Conservation (phyloP, 2,113 vertebrate species). For the Eulemur rufifrons region DNA sequence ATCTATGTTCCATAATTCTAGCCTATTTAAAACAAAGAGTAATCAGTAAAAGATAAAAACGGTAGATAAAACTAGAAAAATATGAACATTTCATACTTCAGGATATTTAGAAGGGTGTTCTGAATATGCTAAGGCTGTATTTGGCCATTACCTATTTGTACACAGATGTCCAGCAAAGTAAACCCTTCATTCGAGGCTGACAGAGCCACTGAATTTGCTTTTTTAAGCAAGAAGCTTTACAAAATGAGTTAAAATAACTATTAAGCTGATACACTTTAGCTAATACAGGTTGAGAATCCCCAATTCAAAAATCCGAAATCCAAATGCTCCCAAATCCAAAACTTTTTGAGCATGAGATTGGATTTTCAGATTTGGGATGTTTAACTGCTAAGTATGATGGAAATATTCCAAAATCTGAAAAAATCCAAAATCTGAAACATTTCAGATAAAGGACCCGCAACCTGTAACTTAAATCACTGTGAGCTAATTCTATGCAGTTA, state of each 20-base stretch:
- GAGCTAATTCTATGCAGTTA: neutral
- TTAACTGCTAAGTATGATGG: neutral
- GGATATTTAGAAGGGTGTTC: neutral
- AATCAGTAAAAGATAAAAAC: neutral
- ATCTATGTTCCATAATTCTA: neutral
- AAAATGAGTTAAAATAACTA: neutral
- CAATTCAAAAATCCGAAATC: neutral
- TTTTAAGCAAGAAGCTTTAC: slow-evolving; percentile 25
- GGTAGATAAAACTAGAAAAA: neutral
- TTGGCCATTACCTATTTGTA: neutral
- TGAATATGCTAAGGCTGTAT: neutral
- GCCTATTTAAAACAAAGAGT: neutral
- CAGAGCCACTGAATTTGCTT: neutral
- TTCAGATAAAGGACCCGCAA: neutral
- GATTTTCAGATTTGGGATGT: neutral
- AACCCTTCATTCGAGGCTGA: neutral
- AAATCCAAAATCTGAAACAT: neutral
- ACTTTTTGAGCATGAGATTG: neutral
- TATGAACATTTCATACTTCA: neutral
- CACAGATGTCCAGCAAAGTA: neutral
- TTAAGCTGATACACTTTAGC: neutral
- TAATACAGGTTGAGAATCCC: neutral
- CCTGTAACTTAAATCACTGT: neutral
- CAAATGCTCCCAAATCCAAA: neutral
- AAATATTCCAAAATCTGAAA: neutral